A percentile compares a stretch with the other conserved stretches of the same genome.
Conservation (phyloP, 2,113 vertebrate species). For the Bos taurus region DNA sequence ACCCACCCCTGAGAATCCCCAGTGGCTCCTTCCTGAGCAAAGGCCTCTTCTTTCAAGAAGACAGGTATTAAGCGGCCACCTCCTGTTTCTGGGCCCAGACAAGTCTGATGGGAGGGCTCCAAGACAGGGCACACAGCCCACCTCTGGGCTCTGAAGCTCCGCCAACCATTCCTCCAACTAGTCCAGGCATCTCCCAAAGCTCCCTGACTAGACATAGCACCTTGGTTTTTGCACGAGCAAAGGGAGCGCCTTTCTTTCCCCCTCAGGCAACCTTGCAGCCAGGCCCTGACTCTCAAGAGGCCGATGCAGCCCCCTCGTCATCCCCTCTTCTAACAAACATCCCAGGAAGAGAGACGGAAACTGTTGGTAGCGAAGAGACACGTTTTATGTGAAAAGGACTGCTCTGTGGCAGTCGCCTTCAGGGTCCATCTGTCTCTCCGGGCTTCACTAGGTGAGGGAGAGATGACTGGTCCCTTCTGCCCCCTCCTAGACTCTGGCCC, state of each 20-base stretch:
- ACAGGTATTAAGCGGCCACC: neutral
- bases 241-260: neutral
- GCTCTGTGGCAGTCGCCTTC: neutral
- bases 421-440: neutral
- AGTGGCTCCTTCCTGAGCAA: neutral
- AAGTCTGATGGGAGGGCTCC: neutral
- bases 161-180: slow-evolving; percentile 35
- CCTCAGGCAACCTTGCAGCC: neutral
- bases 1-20: neutral
- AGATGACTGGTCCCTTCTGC: neutral
- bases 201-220: slow-evolving; percentile 33
- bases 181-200: slow-evolving; percentile 17
- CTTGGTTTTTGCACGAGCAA: slow-evolving; percentile 31
- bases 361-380: neutral
- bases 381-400: neutral
- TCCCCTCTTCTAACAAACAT: neutral
- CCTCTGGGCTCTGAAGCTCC: neutral
- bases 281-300: neutral
- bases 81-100: neutral
- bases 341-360: neutral
- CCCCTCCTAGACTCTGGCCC: neutral
- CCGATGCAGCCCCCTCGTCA: neutral
- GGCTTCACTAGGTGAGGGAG: neutral
- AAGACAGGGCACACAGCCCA: neutral
- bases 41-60: neutral